Conservation (phyloP, 2,797 vertebrate genomes). For the Bucorvus abyssinicus region DNA sequence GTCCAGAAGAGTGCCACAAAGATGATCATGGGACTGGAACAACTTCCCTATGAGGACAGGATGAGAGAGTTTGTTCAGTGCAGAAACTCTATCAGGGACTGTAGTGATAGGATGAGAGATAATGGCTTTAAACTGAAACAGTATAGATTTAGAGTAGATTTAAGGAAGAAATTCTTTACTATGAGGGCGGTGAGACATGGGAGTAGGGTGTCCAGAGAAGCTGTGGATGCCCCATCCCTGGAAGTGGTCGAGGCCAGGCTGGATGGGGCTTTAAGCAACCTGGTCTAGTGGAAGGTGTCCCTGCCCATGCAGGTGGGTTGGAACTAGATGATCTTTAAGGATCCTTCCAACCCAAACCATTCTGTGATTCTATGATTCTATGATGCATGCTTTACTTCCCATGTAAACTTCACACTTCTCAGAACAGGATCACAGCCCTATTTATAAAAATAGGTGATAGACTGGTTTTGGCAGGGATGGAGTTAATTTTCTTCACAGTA, state of each 20-base stretch:
- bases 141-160: too few relatives aligned
- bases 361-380: background rate
- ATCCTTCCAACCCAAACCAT: background rate
- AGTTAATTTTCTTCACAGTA: background rate
- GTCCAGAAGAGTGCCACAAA: background rate
- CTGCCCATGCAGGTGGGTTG: background rate
- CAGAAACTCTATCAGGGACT: background rate
- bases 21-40: background rate
- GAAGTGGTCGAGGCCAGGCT: background rate
- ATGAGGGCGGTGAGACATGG: background rate
- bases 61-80: background rate
- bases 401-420: background rate
- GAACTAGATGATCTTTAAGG: background rate
- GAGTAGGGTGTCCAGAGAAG: background rate
- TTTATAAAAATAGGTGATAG: background rate
- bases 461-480: background rate
- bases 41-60: background rate
- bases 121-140: background rate
- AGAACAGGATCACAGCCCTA: background rate
- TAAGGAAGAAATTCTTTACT: too few relatives aligned
- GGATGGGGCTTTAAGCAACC: background rate
- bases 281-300: background rate
- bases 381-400: background rate
- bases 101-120: background rate
- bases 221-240: too few relatives aligned